Percentiles rank a stretch among this genome's conserved stretches.
These are phyloP conservation scores for Ambastaia sidthimunki DNA, from an alignment of 2,797 vertebrate genomes.

Conservation along the genomic window DNA sequence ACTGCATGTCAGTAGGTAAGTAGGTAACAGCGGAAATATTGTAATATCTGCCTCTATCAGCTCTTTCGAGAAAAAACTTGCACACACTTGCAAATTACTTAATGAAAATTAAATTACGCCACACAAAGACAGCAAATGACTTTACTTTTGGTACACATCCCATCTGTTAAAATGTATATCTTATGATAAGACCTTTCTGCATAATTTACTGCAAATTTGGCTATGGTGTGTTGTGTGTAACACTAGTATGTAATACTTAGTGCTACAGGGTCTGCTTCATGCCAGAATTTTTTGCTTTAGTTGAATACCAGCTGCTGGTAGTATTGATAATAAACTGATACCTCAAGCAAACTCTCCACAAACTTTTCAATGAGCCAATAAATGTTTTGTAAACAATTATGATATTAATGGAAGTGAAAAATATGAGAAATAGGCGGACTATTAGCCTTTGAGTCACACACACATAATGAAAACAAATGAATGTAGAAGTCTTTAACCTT, in stretches of 20 bases:
- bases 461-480: conserved; percentile 38
- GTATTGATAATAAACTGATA: background rate
- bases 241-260: background rate
- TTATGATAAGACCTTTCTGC: background rate
- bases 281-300: background rate
- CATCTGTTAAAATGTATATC: background rate
- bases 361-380: background rate
- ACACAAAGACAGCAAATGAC: background rate
- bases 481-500: conserved; percentile 45
- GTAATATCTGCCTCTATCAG: background rate
- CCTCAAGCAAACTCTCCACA: background rate
- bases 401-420: background rate
- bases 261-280: background rate
- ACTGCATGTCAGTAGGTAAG: too few species aligned
- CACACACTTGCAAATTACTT: too few species aligned
- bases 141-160: background rate
- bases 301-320: background rate
- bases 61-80: background rate
- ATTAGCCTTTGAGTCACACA: conserved; percentile 23
- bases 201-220: background rate
- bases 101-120: background rate
- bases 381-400: conserved; percentile 10
- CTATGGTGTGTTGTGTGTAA: background rate
- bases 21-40: too few species aligned
- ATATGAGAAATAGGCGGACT: background rate